Percentiles rank a stretch among this genome's conserved stretches.
phyloP scores from a whole-genome alignment of 2,113 vertebrate genomes.

The Gallinago media region DNA sequence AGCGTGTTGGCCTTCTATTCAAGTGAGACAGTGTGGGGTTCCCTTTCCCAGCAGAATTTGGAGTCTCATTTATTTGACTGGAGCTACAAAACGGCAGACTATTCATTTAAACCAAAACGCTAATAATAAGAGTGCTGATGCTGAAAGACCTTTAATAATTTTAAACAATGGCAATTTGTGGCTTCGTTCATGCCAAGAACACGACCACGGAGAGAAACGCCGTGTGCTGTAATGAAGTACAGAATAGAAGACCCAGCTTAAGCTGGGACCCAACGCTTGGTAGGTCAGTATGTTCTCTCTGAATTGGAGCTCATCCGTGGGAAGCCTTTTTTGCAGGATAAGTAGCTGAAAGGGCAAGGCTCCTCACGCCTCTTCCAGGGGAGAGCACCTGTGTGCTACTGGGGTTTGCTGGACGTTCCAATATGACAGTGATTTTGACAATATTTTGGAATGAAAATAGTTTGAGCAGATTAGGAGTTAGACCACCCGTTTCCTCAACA shows the following conservation, averaged over 20 bases:
- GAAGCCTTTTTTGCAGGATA: not conserved
- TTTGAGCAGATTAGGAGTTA: not conserved
- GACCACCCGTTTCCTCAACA: not conserved
- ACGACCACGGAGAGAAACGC: not conserved
- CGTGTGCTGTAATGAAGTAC: slow-evolving; percentile 1
- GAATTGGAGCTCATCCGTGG: slow-evolving; percentile 8
- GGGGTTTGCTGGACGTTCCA: not conserved
- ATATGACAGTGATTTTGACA: not conserved
- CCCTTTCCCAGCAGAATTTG: slow-evolving; percentile 28
- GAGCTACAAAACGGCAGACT: slow-evolving; percentile 30
- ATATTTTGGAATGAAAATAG: not conserved
- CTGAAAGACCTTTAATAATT: slow-evolving; percentile 27
- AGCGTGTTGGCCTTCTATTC: slow-evolving; percentile 23
- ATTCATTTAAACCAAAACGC: slow-evolving; percentile 13
- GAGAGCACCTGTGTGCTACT: not conserved
- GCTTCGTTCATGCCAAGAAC: slow-evolving; percentile 36
- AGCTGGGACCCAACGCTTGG: not conserved
- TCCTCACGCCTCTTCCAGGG: not conserved
- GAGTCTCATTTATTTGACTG: slow-evolving; percentile 22
- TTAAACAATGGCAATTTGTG: slow-evolving; percentile 43
- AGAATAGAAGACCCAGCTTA: not conserved
- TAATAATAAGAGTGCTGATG: slow-evolving; percentile 29
- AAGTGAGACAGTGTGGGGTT: slow-evolving; percentile 32
- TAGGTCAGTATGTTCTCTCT: not conserved
- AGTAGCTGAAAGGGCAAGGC: not conserved